A percentile compares a stretch with the other conserved stretches of the same genome.
These are phyloP conservation scores for Bostrychus sinensis DNA, from an alignment of 2,113 vertebrate species.

Conservation along the genomic window DNA sequence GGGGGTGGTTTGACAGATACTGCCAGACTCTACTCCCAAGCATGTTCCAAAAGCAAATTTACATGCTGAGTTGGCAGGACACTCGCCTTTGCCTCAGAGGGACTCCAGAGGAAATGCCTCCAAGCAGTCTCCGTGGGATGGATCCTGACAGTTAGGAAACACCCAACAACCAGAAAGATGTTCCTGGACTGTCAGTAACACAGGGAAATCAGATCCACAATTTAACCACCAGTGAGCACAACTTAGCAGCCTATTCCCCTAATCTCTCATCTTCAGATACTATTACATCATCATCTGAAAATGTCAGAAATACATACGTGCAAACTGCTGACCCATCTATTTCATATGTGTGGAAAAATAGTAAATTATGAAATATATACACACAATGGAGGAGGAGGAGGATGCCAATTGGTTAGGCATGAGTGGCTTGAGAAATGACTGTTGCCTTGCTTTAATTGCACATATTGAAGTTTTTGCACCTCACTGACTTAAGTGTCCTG, in stretches of 20 bases:
- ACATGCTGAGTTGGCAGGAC: too few species aligned
- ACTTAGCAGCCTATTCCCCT: conserved; percentile 39
- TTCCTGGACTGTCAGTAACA: too few species aligned
- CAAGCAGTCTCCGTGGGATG: too few species aligned
- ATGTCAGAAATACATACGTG: conserved; percentile 44
- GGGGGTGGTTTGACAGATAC: too few species aligned
- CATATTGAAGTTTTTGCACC: conserved; percentile 62
- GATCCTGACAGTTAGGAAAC: too few species aligned
- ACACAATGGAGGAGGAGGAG: conserved; percentile 41
- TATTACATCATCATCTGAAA: conserved; percentile 56
- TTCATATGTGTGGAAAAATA: conserved; percentile 34
- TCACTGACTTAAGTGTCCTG: conserved; percentile 61
- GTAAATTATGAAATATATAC: conserved; percentile 48
- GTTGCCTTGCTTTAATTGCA: conserved; percentile 71
- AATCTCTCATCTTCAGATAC: conserved; percentile 53
- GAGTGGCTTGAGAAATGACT: conserved; percentile 70
- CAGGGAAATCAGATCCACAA: too few species aligned
- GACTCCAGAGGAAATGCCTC: too few species aligned
- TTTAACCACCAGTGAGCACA: conserved; percentile 24
- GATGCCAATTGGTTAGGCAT: conserved; percentile 72
- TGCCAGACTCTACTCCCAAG: too few species aligned
- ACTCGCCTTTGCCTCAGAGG: too few species aligned
- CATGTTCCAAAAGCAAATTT: too few species aligned
- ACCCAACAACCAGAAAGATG: too few species aligned
- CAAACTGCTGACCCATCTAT: conserved; percentile 67